Conservation (phyloP, 2,888 invertebrate genomes). For the Cephus runcator region DNA sequence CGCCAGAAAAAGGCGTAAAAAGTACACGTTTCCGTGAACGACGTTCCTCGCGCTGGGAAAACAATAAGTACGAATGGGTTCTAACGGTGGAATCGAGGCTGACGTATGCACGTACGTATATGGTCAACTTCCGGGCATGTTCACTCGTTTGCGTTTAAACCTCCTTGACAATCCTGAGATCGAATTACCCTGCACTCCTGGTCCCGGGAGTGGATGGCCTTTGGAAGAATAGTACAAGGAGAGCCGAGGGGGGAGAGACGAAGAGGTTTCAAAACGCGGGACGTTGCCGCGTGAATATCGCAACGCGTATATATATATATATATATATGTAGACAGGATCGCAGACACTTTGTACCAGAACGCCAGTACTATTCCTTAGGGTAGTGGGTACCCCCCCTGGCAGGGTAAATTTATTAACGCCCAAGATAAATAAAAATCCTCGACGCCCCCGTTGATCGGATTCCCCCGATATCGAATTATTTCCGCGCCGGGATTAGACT, state of each 20-base stretch:
- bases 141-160: not conserved
- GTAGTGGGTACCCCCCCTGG: not conserved
- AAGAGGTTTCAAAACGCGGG: not conserved
- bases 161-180: not conserved
- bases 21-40: not conserved
- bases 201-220: not conserved
- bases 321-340: not conserved
- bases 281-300: not conserved
- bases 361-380: not conserved
- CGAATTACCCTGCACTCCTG: not conserved
- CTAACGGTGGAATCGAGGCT: not conserved
- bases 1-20: not conserved
- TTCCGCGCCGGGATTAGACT: not conserved
- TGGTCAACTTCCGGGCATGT: not conserved
- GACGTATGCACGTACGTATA: not conserved
- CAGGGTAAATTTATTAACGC: not conserved
- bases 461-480: not conserved
- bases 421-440: not conserved
- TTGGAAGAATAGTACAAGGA: not conserved
- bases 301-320: not conserved
- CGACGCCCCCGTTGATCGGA: not conserved
- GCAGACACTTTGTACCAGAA: not conserved
- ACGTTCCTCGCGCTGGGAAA: not conserved
- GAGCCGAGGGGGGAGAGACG: not conserved
- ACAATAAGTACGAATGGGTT: not conserved